phyloP scores from a whole-genome alignment of 2,113 vertebrate species.

The Cololabis saira region DNA sequence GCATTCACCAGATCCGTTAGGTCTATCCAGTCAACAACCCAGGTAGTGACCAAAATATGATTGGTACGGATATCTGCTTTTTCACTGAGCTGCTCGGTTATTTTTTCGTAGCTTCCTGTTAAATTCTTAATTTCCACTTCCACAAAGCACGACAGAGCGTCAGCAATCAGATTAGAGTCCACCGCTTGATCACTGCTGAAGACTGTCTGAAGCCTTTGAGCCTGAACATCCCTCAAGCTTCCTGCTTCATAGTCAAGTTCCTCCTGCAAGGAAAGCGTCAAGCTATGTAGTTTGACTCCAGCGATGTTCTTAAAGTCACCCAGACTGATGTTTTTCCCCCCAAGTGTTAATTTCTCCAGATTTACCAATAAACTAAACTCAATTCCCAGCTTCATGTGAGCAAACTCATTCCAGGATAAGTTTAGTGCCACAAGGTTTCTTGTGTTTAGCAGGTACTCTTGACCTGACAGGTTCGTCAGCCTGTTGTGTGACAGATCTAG shows the following conservation, averaged over 20 bases:
- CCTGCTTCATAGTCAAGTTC: slow-evolving; percentile 71
- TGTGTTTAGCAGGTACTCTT: slow-evolving; percentile 71
- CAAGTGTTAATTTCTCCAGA: slow-evolving; percentile 84
- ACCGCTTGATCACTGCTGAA: slow-evolving; percentile 47
- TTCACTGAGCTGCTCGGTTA: slow-evolving; percentile 35
- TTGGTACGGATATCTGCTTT: slow-evolving; percentile 50
- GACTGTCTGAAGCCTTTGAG: slow-evolving; percentile 76
- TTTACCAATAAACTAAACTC: slow-evolving; percentile 78
- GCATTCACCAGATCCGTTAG: slow-evolving; percentile 67
- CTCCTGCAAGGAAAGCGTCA: slow-evolving; percentile 80
- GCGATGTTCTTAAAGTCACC: slow-evolving; percentile 77
- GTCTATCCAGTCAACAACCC: slow-evolving; percentile 75
- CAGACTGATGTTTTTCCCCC: slow-evolving; percentile 70
- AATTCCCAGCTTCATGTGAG: slow-evolving; percentile 78
- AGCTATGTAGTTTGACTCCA: slow-evolving; percentile 66
- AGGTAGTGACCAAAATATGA: slow-evolving; percentile 73
- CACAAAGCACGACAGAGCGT: slow-evolving; percentile 74
- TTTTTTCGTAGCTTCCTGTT: slow-evolving; percentile 18
- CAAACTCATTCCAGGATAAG: slow-evolving; percentile 85
- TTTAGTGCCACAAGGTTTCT: slow-evolving; percentile 81
- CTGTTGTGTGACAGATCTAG: slow-evolving; percentile 90
- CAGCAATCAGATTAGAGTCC: slow-evolving; percentile 45
- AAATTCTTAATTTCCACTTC: slow-evolving; percentile 72
- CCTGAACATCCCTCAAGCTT: slow-evolving; percentile 75
- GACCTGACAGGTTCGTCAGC: slow-evolving; percentile 71